phyloP scores from a whole-genome alignment of 2,888 invertebrate genomes.

The Sipunculus nudus region DNA sequence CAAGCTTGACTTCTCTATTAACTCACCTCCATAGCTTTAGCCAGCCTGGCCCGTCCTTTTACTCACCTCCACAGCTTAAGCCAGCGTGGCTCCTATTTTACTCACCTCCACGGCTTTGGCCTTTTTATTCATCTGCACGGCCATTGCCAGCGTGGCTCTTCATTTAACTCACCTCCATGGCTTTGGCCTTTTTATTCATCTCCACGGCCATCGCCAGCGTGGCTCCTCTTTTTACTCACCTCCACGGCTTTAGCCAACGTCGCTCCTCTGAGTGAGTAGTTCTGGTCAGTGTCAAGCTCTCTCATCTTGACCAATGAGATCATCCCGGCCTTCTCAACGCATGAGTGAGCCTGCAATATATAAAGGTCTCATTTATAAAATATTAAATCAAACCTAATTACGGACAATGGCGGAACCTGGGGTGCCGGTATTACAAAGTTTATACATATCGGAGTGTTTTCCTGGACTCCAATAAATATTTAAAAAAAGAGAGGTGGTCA shows the following conservation, averaged over 20 bases:
- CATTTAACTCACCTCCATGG: too few species aligned
- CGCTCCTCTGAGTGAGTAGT: conserved; percentile 60
- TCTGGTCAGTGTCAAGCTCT: conserved; percentile 63
- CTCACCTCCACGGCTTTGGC: too few species aligned
- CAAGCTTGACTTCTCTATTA: too few species aligned
- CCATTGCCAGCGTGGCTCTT: too few species aligned
- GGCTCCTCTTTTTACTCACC: too few species aligned
- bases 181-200: too few species aligned
- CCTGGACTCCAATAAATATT: too few species aligned
- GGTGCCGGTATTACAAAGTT: neutral
- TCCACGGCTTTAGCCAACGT: conserved; percentile 72
- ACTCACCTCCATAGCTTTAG: too few species aligned
- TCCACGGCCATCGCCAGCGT: too few species aligned
- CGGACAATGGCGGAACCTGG: neutral
- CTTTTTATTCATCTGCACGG: too few species aligned
- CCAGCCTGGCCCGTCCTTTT: too few species aligned
- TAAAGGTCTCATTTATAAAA: neutral
- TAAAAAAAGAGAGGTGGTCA: too few species aligned
- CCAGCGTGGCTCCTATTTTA: conserved; percentile 58
- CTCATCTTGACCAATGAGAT: conserved; percentile 65
- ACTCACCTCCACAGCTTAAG: conserved; percentile 71
- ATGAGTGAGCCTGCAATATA: conserved; percentile 63
- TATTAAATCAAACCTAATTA: neutral
- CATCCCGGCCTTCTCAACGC: conserved; percentile 68
- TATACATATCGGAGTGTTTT: neutral